Evolutionary conservation across 2,888 invertebrate genomes (phyloP), one percentile per base, ranked within the genome.

Genomic region (Ypsolopha scabrella): DNA sequence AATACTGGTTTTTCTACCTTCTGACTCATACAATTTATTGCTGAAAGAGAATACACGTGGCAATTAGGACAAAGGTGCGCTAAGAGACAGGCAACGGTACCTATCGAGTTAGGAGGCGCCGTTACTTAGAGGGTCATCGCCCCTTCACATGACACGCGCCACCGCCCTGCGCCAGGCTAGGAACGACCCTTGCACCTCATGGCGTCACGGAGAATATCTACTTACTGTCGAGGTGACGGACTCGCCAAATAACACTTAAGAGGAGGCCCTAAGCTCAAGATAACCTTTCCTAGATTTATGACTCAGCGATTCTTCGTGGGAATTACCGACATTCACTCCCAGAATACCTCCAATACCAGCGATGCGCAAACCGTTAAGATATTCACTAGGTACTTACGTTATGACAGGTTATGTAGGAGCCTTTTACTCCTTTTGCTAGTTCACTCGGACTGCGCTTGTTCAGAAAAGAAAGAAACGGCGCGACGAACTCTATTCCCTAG

Each of bases 1-100:
- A 98, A 91, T 93, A 97, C 94, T 93, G 98, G 98, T 95, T 97
- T 97, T 96, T 98, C 97, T 92, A 93, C 95, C 95, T 98, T 98
- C 92, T 97, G 97, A 98, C 96, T 98, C 98, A 98, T 98, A 97
- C 96, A 97, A 97, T 90, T 91, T 91, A 90, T 92, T 90, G 92
- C 93, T 93, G 89, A 91, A 90, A 66, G 65, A 78, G 57, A 79
- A 79, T 75, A 80, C 82, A 83, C 85, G 83, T 85, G 85, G 85
- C 82, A 80, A 74, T 81, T 78, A 81, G 61, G 57, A 64, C 55
- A 56, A 58, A 58, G 58, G 51, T 65, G 59, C 60, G 59, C 58
- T 61, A 59, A 60, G 62, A 33, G n/a, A 11, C 35, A 10, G 24
- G 9, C 39, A 24, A 24, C 11, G 64, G 65, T 64, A 65, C 59